Evolutionary conservation across 2,113 vertebrate genomes (phyloP).

Genomic region (Xiphophorus maculatus): DNA sequence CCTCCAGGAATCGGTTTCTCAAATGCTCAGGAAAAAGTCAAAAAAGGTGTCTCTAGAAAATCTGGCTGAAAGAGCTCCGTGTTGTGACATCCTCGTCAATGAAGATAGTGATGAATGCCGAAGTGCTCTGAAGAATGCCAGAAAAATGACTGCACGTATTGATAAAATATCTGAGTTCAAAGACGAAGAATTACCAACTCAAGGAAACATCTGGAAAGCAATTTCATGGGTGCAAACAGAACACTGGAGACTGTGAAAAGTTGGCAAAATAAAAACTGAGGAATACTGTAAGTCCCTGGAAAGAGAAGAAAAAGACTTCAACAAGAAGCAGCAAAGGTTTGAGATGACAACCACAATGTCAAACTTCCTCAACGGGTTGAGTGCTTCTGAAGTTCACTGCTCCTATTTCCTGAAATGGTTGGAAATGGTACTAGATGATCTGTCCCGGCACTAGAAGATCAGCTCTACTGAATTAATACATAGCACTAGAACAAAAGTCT

Average conservation of each 20-base stretch:
- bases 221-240: background rate
- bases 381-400: conserved; percentile 7
- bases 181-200: background rate
- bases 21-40: background rate
- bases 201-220: background rate
- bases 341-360: conserved; percentile 7
- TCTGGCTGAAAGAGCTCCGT: background rate
- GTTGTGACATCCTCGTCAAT: background rate
- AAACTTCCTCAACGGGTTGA: conserved; percentile 31
- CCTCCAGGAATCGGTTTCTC: background rate
- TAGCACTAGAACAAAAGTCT: background rate
- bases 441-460: conserved; percentile 30
- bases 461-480: conserved; percentile 24
- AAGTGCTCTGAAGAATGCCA: background rate
- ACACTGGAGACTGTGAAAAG: conserved; percentile 3
- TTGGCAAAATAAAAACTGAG: conserved; percentile 16
- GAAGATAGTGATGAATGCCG: background rate
- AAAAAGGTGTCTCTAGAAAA: background rate
- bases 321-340: conserved; percentile 20
- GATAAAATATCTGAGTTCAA: background rate
- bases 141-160: background rate
- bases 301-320: conserved; percentile 16
- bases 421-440: conserved; percentile 48
- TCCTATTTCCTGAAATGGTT: conserved; percentile 62
- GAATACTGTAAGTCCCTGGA: conserved; percentile 36